Base-by-base conservation (phyloP, 2,797 vertebrate genomes). In the Typhlichthys subterraneus region DNA sequence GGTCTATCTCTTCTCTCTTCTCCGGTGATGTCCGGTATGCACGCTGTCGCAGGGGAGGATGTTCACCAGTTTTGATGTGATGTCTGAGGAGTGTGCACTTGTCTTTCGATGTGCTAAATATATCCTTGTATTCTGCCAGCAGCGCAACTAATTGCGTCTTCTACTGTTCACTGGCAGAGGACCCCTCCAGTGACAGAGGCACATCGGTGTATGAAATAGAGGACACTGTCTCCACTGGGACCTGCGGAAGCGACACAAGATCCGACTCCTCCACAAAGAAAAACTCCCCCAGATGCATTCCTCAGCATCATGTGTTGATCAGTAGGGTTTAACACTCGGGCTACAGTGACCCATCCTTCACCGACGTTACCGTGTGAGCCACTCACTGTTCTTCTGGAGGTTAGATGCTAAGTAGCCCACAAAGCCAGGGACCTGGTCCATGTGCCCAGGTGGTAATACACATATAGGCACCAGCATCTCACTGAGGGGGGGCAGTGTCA, bases 1-100 rank as follows among this genome's bases (percentile, higher is more conserved):
- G 17, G 17, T 17, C 17, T 17, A 17, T 17, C 17, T 17, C 1
- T 1, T 6, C 48, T 17, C 1, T 1, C 46, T 76, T 72, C 5
- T 65, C 61, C 11, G 60, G 61, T 3, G 61, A 72, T 2, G 53
- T 17, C 7, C 7, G 13, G 51, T 76, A 46, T 14, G 69, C 69
- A n/a, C 12, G 0, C 29, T 53, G 55, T 45, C 54, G 47, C 15
- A 56, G 38, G 6, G 42, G 38, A 53, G 50, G 15, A 12, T 14
- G 46, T 19, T 15, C 10, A 12, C 19, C 51, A 54, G n/a, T n/a
- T 7, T 42, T 38, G 5, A 42, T 56, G 33, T 38, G 31, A 14
- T 56, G 54, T 38, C 9, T 56, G 29, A 57, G 14, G 13, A 57
- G 38, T 14, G n/a, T 59, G 14, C 58, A 61, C 49, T 33, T 58